Percentiles rank a stretch among this genome's conserved stretches.
Conservation (phyloP, 2,888 invertebrate genomes). For the Frankliniella intonsa region DNA sequence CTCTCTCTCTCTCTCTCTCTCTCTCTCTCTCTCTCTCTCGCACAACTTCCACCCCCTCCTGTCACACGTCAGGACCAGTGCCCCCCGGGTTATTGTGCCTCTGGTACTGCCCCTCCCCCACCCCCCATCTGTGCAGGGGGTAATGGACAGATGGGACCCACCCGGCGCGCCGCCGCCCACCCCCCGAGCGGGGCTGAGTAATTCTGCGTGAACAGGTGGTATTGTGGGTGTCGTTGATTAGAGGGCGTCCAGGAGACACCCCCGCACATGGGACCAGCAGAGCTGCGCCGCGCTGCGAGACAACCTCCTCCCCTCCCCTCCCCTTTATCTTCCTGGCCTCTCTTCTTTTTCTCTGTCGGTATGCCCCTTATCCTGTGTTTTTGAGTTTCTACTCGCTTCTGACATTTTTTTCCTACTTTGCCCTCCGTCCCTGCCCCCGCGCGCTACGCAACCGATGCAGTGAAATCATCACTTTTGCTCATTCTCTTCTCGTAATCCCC, state of each 20-base stretch:
- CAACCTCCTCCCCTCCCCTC: too few species aligned
- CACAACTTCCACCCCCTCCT: background rate
- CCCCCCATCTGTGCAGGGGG: conserved; percentile 14
- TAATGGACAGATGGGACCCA: conserved; percentile 4
- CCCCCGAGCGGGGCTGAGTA: background rate
- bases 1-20: conserved; percentile 28
- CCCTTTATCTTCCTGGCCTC: too few species aligned
- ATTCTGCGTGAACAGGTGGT: conserved; percentile 11
- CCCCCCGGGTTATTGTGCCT: background rate
- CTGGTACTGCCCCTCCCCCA: conserved; percentile 8
- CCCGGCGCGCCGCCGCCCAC: background rate
- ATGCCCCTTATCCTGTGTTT: too few species aligned
- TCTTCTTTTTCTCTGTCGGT: too few species aligned
- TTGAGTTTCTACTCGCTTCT: too few species aligned
- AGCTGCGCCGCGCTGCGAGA: background rate
- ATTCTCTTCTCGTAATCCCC: too few species aligned
- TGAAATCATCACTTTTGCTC: too few species aligned
- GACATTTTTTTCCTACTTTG: too few species aligned
- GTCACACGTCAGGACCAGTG: too few species aligned
- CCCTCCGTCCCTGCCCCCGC: too few species aligned
- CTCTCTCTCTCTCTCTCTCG: conserved; percentile 1
- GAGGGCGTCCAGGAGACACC: conserved; percentile 6
- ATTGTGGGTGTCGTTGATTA: conserved; percentile 25
- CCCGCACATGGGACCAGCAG: conserved; percentile 13
- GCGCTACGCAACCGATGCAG: too few species aligned